Evolutionary conservation across 2,888 invertebrate genomes (phyloP).

Genomic region (Hydrotaea cyrtoneurina): DNA sequence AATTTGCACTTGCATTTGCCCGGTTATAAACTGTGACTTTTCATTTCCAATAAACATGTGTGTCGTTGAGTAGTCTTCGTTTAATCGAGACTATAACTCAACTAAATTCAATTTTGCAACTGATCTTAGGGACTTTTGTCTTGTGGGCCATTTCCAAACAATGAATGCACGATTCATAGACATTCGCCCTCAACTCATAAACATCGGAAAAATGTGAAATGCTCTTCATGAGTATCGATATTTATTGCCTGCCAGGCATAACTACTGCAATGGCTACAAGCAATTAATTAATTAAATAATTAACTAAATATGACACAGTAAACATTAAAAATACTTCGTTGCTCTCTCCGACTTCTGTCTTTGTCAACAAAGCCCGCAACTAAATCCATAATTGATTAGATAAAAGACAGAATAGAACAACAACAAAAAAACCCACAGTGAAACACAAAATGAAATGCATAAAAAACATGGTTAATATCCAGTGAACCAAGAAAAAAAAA

Average conservation of each 20-base stretch:
- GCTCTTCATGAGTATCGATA: background rate
- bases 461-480: background rate
- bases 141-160: too few species aligned
- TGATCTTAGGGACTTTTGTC: background rate
- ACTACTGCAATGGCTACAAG: background rate
- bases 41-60: too few species aligned
- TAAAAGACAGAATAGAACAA: background rate
- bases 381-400: constrained; percentile 16
- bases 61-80: too few species aligned
- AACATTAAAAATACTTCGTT: constrained; percentile 14
- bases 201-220: too few species aligned
- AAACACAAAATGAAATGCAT: background rate
- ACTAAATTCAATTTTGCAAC: background rate
- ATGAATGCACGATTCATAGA: background rate
- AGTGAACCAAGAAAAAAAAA: background rate
- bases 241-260: background rate
- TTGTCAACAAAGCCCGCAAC: background rate
- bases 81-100: too few species aligned
- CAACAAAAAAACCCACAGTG: background rate
- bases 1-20: too few species aligned
- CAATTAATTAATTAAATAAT: constrained; percentile 27
- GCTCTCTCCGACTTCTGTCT: background rate
- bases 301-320: constrained; percentile 12
- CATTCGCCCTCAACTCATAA: background rate
- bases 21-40: too few species aligned